Evolutionary conservation across 2,113 vertebrate species (phyloP).

Genomic region (Glaucidium brasilianum): DNA sequence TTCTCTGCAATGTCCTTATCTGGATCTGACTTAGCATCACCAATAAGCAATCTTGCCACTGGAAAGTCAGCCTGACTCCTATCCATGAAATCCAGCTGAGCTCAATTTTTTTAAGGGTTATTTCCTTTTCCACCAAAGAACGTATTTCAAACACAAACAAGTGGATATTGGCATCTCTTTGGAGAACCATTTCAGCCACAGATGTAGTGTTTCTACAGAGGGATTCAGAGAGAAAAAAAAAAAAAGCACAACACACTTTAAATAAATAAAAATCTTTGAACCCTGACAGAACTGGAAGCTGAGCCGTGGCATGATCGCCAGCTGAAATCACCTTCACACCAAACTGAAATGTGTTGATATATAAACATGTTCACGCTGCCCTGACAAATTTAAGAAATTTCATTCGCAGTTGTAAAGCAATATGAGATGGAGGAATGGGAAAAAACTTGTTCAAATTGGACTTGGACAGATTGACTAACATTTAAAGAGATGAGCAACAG

Average conservation of each 20-base stretch:
- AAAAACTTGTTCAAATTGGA: background rate
- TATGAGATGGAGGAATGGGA: background rate
- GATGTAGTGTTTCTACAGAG: background rate
- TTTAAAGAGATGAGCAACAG: background rate
- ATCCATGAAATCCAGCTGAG: background rate
- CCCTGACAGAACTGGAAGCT: background rate
- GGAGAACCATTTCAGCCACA: background rate
- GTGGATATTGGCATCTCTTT: background rate
- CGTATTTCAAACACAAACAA: fast-evolving
- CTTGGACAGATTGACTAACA: background rate
- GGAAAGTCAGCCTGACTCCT: background rate
- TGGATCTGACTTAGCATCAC: background rate
- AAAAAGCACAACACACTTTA: no score
- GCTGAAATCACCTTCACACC: background rate
- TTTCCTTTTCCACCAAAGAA: background rate
- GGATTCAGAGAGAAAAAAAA: background rate
- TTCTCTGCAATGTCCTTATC: background rate
- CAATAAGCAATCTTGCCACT: background rate
- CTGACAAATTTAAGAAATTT: background rate
- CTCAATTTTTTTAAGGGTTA: background rate
- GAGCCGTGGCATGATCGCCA: fast-evolving
- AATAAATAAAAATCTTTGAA: background rate
- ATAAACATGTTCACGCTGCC: background rate
- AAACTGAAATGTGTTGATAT: background rate
- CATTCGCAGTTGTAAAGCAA: background rate